These are phyloP conservation scores for Rhingia campestris DNA, from an alignment of 2,888 invertebrate genomes.

Conservation along the genomic window DNA sequence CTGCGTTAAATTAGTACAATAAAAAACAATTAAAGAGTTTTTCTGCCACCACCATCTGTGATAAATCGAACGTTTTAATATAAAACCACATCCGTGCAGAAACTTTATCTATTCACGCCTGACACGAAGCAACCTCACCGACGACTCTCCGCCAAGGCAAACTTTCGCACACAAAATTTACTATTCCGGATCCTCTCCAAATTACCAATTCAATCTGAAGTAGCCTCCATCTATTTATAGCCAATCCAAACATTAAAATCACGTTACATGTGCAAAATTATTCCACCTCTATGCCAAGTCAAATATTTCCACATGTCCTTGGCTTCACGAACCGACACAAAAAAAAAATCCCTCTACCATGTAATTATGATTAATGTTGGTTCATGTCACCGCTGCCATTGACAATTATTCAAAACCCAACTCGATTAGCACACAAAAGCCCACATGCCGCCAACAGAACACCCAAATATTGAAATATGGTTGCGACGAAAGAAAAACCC, in stretches of 20 bases:
- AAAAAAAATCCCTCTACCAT: constrained; percentile 1
- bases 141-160: too few species aligned
- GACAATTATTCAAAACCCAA: constrained; percentile 57
- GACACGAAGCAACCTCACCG: too few species aligned
- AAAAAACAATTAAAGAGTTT: too few species aligned
- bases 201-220: background rate
- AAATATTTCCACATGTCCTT: constrained; percentile 28
- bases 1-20: too few species aligned
- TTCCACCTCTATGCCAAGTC: constrained; percentile 17
- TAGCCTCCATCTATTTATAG: background rate
- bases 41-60: too few species aligned
- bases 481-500: background rate
- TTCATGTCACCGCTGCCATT: constrained; percentile 57
- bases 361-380: constrained; percentile 60
- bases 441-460: constrained; percentile 21
- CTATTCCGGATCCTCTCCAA: too few species aligned
- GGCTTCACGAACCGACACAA: background rate
- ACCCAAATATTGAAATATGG: constrained; percentile 47
- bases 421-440: constrained; percentile 39
- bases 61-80: too few species aligned
- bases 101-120: too few species aligned
- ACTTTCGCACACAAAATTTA: too few species aligned
- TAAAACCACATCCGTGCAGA: too few species aligned
- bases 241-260: background rate
- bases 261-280: constrained; percentile 5